A percentile compares a stretch with the other conserved stretches of the same genome.
phyloP scores from a whole-genome alignment of 2,888 invertebrate genomes.

The Nebria brevicollis region DNA sequence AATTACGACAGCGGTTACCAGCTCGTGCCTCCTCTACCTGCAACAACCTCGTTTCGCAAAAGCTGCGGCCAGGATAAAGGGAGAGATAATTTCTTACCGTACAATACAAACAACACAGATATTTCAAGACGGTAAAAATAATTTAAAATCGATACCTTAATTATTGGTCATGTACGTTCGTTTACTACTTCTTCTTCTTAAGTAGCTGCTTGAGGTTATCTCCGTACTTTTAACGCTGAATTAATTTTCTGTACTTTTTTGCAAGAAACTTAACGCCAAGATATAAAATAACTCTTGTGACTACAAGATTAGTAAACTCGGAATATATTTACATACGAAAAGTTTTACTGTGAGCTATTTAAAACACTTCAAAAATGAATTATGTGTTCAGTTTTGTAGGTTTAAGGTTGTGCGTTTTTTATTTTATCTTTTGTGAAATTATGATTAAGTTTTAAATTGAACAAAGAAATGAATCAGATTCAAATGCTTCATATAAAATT shows the following conservation, averaged over 20 bases:
- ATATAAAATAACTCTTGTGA: neutral
- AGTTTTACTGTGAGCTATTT: neutral
- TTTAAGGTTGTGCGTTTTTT: too few relatives aligned
- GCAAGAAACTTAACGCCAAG: slow-evolving; percentile 14
- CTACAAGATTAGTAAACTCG: neutral
- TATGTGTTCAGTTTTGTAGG: neutral
- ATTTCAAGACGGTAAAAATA: slow-evolving; percentile 16
- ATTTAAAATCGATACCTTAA: slow-evolving; percentile 44
- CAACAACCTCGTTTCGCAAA: neutral
- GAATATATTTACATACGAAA: neutral
- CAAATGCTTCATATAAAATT: too few relatives aligned
- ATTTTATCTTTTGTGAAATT: too few relatives aligned
- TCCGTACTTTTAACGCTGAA: slow-evolving; percentile 27
- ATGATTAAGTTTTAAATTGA: too few relatives aligned
- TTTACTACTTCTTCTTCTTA: slow-evolving; percentile 20
- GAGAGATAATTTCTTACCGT: neutral
- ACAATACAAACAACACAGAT: neutral
- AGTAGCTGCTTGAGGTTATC: slow-evolving; percentile 23
- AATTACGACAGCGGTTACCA: neutral
- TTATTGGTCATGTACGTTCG: slow-evolving; percentile 27
- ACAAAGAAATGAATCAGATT: too few relatives aligned
- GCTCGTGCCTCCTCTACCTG: neutral
- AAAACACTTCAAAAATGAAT: slow-evolving; percentile 1
- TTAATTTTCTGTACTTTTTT: slow-evolving; percentile 40
- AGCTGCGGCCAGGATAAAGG: neutral